These are phyloP conservation scores for Leptonema lineaticorne DNA, from an alignment of 1,140 invertebrate genomes.

Conservation along the genomic window DNA sequence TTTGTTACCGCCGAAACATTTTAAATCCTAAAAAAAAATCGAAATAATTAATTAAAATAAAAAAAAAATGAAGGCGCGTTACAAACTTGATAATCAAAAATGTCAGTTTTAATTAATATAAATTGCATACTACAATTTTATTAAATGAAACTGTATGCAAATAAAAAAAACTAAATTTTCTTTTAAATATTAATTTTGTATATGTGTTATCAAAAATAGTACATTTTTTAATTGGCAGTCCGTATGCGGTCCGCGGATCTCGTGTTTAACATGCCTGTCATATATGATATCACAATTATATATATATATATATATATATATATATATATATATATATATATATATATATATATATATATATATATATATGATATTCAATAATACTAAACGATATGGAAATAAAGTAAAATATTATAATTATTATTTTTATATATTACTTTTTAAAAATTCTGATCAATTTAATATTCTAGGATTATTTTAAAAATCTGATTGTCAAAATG, in stretches of 20 bases:
- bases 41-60: background rate
- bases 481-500: no score
- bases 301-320: conserved; percentile 24
- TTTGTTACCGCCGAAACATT: conserved; percentile 36
- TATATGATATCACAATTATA: background rate
- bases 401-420: no score
- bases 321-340: conserved; percentile 24
- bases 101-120: background rate
- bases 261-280: background rate
- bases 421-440: no score
- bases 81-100: no score
- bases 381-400: no score
- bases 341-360: conserved; percentile 19
- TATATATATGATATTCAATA: background rate
- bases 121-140: background rate
- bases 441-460: no score
- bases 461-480: no score
- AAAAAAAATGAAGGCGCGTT: background rate
- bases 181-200: no score
- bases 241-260: no score
- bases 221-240: no score
- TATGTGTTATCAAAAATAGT: no score
- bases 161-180: no score
- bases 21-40: conserved; percentile 35
- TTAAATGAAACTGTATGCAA: background rate